Conservation (phyloP, 2,888 invertebrate species). For the Chrysopilus asiliformis region DNA sequence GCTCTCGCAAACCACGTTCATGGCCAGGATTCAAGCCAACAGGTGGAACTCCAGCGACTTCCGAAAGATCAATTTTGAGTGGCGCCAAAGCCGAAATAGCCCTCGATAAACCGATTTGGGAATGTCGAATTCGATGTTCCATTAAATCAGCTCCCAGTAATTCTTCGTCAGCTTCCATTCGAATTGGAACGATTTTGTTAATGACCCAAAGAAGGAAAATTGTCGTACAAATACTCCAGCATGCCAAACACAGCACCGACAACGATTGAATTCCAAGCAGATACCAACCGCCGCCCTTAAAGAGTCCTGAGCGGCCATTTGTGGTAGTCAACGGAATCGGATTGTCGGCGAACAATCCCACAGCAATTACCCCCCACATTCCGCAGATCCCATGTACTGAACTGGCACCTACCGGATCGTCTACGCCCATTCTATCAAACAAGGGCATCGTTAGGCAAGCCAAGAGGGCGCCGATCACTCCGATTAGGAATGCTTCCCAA, state of each 20-base stretch:
- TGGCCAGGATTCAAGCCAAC: slow-evolving; percentile 56
- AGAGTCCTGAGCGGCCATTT: slow-evolving; percentile 55
- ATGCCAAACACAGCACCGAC: slow-evolving; percentile 51
- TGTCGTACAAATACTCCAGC: slow-evolving; percentile 64
- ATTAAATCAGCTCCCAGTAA: slow-evolving; percentile 78
- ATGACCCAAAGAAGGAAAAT: slow-evolving; percentile 63
- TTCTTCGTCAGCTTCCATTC: slow-evolving; percentile 78
- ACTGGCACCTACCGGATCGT: slow-evolving; percentile 78
- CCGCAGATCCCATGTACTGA: slow-evolving; percentile 76
- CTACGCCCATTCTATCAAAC: slow-evolving; percentile 64
- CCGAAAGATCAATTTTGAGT: slow-evolving; percentile 39
- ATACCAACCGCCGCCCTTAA: slow-evolving; percentile 80
- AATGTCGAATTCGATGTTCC: slow-evolving; percentile 69
- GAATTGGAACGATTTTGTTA: slow-evolving; percentile 63
- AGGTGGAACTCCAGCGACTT: slow-evolving; percentile 27
- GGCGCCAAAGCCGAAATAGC: slow-evolving; percentile 61
- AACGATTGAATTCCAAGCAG: slow-evolving; percentile 71
- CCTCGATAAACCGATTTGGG: slow-evolving; percentile 50
- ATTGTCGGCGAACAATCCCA: slow-evolving; percentile 79
- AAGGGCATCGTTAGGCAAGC: slow-evolving; percentile 58
- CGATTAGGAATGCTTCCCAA: slow-evolving; percentile 77
- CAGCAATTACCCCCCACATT: slow-evolving; percentile 68
- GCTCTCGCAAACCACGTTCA: slow-evolving; percentile 27
- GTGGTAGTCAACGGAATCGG: slow-evolving; percentile 72
- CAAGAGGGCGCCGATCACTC: slow-evolving; percentile 61